These are phyloP conservation scores for Allygus modestus DNA, from an alignment of 2,888 invertebrate species.

Conservation along the genomic window DNA sequence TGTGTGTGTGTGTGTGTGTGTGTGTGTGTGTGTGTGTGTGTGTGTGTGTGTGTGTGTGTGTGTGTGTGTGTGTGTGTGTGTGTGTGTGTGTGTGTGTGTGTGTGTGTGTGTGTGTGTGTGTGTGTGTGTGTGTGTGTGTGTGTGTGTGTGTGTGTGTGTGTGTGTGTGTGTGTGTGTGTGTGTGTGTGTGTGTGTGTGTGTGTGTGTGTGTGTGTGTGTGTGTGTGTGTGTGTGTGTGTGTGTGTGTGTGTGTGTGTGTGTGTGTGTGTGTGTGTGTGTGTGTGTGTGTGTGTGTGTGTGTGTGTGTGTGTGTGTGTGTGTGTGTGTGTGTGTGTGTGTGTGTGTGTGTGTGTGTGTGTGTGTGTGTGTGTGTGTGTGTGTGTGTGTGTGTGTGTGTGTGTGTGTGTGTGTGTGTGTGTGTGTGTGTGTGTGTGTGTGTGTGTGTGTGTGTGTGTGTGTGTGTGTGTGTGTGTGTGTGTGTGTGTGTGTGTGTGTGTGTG, in stretches of 20 bases:
- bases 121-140: conserved; percentile 1
- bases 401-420: conserved; percentile 1
- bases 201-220: neutral
- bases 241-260: neutral
- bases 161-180: neutral
- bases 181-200: conserved; percentile 1
- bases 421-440: neutral
- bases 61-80: conserved; percentile 1
- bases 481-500: neutral
- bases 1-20: neutral
- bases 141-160: neutral
- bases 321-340: neutral
- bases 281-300: conserved; percentile 1
- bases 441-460: neutral
- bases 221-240: neutral
- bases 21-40: neutral
- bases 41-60: neutral
- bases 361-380: neutral
- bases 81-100: conserved; percentile 4
- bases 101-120: neutral
- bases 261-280: neutral
- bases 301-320: conserved; percentile 4
- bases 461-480: neutral
- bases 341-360: conserved; percentile 1
- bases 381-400: neutral